These are phyloP conservation scores for Tethya wilhelma DNA, from an alignment of 37 sponge, comb jelly and placozoan genomes.

Conservation along the genomic window DNA sequence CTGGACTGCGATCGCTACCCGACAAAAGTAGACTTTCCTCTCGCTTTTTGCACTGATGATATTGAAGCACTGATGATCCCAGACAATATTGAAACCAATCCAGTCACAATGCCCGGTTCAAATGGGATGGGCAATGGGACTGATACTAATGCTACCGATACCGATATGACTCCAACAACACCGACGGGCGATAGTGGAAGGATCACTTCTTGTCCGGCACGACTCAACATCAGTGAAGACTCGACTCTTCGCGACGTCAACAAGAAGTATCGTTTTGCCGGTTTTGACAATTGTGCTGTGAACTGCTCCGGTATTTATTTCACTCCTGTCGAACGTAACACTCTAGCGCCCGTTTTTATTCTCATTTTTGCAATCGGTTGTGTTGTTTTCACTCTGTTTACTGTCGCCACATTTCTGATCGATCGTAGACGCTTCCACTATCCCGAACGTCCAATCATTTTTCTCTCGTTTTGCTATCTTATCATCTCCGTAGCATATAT, in stretches of 20 bases:
- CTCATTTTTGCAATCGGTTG: slow-evolving; percentile 74
- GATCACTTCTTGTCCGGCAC: neutral
- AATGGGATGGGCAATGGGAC: neutral
- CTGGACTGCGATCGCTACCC: slow-evolving; percentile 66
- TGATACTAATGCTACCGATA: neutral
- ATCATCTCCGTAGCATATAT: slow-evolving; percentile 81
- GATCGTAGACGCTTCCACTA: slow-evolving; percentile 88
- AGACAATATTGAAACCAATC: neutral
- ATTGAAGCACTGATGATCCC: neutral
- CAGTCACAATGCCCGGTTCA: neutral
- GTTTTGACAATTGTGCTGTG: slow-evolving; percentile 41
- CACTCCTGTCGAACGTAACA: slow-evolving; percentile 20
- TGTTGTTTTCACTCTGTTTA: slow-evolving; percentile 78
- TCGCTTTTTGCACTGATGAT: neutral
- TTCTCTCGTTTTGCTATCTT: slow-evolving; percentile 80
- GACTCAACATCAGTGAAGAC: neutral
- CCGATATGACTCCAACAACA: neutral
- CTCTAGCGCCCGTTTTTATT: slow-evolving; percentile 64
- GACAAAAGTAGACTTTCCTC: neutral
- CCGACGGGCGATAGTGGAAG: neutral
- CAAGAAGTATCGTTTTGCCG: slow-evolving; percentile 49
- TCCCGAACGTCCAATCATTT: slow-evolving; percentile 93
- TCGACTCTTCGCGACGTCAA: too few species aligned
- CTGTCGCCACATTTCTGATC: slow-evolving; percentile 85
- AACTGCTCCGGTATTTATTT: slow-evolving; percentile 64